Evolutionary conservation across 2,113 vertebrate species (phyloP).

Genomic region (Ailuropoda melanoleuca): DNA sequence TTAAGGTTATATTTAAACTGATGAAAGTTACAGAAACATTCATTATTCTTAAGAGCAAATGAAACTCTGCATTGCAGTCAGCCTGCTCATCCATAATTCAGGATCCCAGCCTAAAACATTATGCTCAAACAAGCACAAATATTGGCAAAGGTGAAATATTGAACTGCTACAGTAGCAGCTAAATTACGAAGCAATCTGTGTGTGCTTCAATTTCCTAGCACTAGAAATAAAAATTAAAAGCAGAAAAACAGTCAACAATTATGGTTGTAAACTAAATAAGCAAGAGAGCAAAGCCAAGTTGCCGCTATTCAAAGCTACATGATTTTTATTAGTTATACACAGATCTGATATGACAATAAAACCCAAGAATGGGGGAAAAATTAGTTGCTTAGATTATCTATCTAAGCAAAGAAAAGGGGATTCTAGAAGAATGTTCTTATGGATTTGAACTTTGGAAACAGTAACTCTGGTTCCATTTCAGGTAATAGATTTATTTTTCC

Average conservation of each 20-base stretch:
- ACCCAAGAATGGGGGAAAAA: accelerated
- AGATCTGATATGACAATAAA: neutral
- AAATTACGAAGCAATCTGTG: conserved; percentile 59
- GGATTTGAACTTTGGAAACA: conserved; percentile 2
- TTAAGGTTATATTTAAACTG: conserved; percentile 63
- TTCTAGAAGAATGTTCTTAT: neutral
- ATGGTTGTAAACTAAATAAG: conserved; percentile 21
- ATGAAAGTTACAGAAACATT: conserved; percentile 59
- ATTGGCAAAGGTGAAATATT: conserved; percentile 81
- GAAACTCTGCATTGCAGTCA: conserved; percentile 79
- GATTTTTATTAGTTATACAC: neutral
- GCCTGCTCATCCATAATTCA: conserved; percentile 86
- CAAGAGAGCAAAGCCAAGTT: neutral
- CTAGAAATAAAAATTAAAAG: conserved; percentile 55
- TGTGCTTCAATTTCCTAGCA: conserved; percentile 47
- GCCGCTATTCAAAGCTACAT: neutral
- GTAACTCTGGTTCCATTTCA: neutral
- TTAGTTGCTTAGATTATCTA: neutral
- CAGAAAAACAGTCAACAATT: conserved; percentile 46
- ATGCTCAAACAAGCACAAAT: conserved; percentile 77
- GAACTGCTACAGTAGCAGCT: conserved; percentile 72
- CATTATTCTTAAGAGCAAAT: conserved; percentile 70
- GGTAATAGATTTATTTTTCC: neutral
- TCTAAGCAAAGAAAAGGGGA: neutral
- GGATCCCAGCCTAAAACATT: conserved; percentile 78